Base-by-base conservation (phyloP, 2,888 invertebrate species). In the Epistrophella euchroma region DNA sequence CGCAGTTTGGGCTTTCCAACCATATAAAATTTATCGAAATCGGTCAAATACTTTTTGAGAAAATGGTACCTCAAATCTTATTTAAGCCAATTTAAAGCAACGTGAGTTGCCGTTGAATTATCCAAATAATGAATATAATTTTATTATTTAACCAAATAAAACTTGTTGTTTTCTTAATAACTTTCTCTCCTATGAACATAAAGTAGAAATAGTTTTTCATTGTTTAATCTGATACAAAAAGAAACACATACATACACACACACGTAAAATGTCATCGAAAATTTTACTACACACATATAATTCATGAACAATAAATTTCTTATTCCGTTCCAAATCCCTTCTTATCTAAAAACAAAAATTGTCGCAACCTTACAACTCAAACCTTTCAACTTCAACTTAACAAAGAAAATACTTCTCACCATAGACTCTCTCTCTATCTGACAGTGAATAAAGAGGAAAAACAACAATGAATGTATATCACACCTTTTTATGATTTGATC, bases 401-500 rank as follows among this genome's bases (percentile, higher is more conserved):
- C 77, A 82, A 77, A 68, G 66, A 66, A 72, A 66, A 32, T 22
- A 68, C 13, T 62, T 55, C 50, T 45, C 64, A 28, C 40, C 22
- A 10, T 13, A 66, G 25, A 32, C 0, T 32, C 32, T 32, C 28
- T 40, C 5, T 15, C 45, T n/a, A 47, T 15, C 64, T 56, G 62
- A 56, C 35, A 60, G 6, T 58, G 13, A 47, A 32, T 2, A 32
- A 25, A 13, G n/a, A 45, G 13, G n/a, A 40, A 43, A 80, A 19
- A 19, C n/a, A n/a, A 56, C 2, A 17, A 37, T 43, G 45, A 55
- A 45, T 37, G 64, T 55, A 73, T 78, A 72, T 77, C 52, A 60
- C 60, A 83, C 76, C 64, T 76, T 71, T 62, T 50, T 32, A 52
- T 62, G 17, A 82, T 62, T 78, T 83, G 78, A 78, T 77, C 73